Base-by-base conservation (phyloP, 35 echinoderm and acorn worm species). In the Ophiothrix spiculata region DNA sequence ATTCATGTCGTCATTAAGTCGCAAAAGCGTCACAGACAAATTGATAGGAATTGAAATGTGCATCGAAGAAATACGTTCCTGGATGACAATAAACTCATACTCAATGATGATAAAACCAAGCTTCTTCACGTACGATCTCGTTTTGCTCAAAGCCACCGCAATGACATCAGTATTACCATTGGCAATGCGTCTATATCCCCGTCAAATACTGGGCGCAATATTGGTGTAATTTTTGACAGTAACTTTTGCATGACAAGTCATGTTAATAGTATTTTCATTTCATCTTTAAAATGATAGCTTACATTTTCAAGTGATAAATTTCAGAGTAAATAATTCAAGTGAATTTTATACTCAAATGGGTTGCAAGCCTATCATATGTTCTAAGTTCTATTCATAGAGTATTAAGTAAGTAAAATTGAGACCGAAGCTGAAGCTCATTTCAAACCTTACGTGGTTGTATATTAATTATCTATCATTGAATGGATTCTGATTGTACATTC, bases 1-100 rank as follows among this genome's bases (percentile, higher is more conserved):
- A 37, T 88, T 0, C 81, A 88, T 64, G 29, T 88, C 19, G 17
- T 63, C 1, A 75, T 86, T 28, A 28, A 32, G 40, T 35, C 84
- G 21, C 21, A 15, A 39, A 31, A 86, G 33, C 76, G 38, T 14
- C 13, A 76, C 12, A 12, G n/a, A 17, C 33, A 15, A 36, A 31
- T 36, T 31, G 3, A 37, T 37, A 76, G 31, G n/a, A 76, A 10
- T 76, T 78, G 38, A 78, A 17, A 31, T 35, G 17, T 76, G 74
- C 31, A 28, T 14, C 25, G 12, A 10, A 19, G 74, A 76, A 0
- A 78, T 78, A 35, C 34, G 33, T 15, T 34, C 25, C 6, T 78
- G 76, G 38, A 13, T 78, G 38, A 13, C 8, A 78, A 78, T 35
- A 78, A 17, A 10, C 0, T 36, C 19, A 36, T 17, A 31, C 21